These are phyloP conservation scores for Horisme vitalbata DNA, from an alignment of 2,888 invertebrate genomes.

Conservation along the genomic window DNA sequence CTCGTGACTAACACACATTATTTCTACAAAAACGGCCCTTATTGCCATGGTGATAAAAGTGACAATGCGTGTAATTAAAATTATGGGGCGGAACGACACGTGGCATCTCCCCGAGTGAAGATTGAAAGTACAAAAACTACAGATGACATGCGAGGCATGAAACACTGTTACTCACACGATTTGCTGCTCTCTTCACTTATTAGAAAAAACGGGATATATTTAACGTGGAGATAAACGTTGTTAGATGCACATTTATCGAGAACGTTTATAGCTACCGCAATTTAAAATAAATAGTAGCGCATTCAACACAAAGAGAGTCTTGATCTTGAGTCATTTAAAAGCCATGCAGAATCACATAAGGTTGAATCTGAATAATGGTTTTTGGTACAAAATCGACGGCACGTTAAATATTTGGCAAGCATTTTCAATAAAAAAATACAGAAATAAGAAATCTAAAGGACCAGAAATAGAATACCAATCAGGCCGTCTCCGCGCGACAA, in stretches of 20 bases:
- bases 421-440: constrained; percentile 1
- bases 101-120: constrained; percentile 48
- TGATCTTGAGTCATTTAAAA: too few relatives aligned
- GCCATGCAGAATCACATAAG: too few relatives aligned
- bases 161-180: constrained; percentile 40
- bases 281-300: too few relatives aligned
- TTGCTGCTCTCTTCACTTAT: constrained; percentile 21
- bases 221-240: neutral
- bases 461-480: constrained; percentile 26
- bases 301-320: too few relatives aligned
- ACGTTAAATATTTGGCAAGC: neutral
- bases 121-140: constrained; percentile 49
- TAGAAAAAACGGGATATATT: constrained; percentile 10
- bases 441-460: constrained; percentile 13
- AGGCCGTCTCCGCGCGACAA: constrained; percentile 21
- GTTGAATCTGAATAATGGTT: too few relatives aligned
- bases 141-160: constrained; percentile 48
- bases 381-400: too few relatives aligned
- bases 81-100: constrained; percentile 48
- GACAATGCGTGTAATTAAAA: constrained; percentile 32
- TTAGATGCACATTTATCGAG: neutral
- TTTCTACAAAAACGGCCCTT: constrained; percentile 35
- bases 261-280: neutral
- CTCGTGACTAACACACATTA: constrained; percentile 65
- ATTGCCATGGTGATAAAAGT: constrained; percentile 26